These are phyloP conservation scores for Amorpha juglandis DNA, from an alignment of 2,888 invertebrate genomes.

Conservation along the genomic window DNA sequence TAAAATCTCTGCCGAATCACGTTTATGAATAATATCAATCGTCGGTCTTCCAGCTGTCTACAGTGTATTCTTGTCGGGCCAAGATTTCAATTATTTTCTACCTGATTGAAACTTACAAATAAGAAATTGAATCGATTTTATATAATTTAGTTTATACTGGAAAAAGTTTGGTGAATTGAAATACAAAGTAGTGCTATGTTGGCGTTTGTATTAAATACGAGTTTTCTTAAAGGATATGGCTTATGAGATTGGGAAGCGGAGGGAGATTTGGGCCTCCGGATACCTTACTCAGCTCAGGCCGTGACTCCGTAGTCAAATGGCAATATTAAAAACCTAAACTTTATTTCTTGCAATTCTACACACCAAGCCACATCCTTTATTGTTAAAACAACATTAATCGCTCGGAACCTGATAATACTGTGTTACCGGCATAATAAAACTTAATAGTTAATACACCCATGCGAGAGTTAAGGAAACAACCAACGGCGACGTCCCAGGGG, in stretches of 20 bases:
- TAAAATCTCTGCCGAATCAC: conserved; percentile 65
- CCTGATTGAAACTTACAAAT: conserved; percentile 11
- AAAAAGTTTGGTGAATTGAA: not conserved
- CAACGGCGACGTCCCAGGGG: conserved; percentile 63
- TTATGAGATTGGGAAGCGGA: too few species aligned
- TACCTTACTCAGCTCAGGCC: too few species aligned
- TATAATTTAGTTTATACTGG: not conserved
- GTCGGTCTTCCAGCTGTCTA: conserved; percentile 70
- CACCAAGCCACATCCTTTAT: not conserved
- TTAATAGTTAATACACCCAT: conserved; percentile 53
- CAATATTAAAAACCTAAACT: not conserved
- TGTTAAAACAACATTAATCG: not conserved
- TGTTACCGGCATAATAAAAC: conserved; percentile 18
- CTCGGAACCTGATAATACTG: too few species aligned
- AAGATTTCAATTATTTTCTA: conserved; percentile 22
- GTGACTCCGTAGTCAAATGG: too few species aligned
- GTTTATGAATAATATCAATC: conserved; percentile 69
- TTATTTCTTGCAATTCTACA: not conserved
- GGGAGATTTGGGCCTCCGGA: too few species aligned
- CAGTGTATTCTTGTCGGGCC: conserved; percentile 63
- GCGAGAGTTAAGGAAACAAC: conserved; percentile 57
- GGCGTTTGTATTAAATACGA: too few species aligned
- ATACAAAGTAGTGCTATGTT: not conserved
- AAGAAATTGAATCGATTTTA: not conserved
- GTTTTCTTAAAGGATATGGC: too few species aligned